phyloP scores from a whole-genome alignment of 2,797 vertebrate genomes.

The Eurystomus glaucurus region DNA sequence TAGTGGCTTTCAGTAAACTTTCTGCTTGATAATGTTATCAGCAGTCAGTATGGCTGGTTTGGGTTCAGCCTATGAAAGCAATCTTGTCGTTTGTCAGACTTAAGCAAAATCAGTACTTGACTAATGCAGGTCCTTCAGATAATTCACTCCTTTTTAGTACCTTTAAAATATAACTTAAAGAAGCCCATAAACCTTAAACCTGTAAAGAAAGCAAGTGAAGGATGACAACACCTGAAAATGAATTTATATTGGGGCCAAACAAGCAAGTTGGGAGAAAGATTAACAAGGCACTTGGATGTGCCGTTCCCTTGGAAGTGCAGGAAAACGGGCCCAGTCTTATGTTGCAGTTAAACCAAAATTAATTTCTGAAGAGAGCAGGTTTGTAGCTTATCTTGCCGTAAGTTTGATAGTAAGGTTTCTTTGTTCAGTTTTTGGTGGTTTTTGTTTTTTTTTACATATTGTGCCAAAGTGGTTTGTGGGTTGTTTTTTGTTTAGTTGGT shows the following conservation, averaged over 20 bases:
- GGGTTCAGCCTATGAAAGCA: not conserved
- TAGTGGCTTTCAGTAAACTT: not conserved
- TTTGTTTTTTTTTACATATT: slow-evolving; percentile 25
- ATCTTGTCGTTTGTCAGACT: not conserved
- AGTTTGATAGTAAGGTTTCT: slow-evolving; percentile 59
- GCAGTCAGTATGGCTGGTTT: not conserved
- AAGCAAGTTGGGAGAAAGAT: not conserved
- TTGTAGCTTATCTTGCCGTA: slow-evolving; percentile 69
- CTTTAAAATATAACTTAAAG: slow-evolving; percentile 60
- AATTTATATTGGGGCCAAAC: not conserved
- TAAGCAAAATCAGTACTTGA: slow-evolving; percentile 32
- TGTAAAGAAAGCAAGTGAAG: not conserved
- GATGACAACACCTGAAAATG: not conserved
- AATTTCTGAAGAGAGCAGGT: slow-evolving; percentile 58
- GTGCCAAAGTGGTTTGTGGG: slow-evolving; percentile 83
- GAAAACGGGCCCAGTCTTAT: slow-evolving; percentile 38
- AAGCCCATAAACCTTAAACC: slow-evolving; percentile 31
- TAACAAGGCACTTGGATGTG: not conserved
- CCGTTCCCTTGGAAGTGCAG: slow-evolving; percentile 17
- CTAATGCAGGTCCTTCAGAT: slow-evolving; percentile 11
- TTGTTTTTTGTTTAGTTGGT: not conserved
- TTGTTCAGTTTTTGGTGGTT: slow-evolving; percentile 55
- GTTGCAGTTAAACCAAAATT: slow-evolving; percentile 65
- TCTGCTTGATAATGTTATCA: not conserved
- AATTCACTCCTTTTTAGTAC: slow-evolving; percentile 46